phyloP scores from a whole-genome alignment of 2,888 invertebrate species.

The Sclerodermus sp. region DNA sequence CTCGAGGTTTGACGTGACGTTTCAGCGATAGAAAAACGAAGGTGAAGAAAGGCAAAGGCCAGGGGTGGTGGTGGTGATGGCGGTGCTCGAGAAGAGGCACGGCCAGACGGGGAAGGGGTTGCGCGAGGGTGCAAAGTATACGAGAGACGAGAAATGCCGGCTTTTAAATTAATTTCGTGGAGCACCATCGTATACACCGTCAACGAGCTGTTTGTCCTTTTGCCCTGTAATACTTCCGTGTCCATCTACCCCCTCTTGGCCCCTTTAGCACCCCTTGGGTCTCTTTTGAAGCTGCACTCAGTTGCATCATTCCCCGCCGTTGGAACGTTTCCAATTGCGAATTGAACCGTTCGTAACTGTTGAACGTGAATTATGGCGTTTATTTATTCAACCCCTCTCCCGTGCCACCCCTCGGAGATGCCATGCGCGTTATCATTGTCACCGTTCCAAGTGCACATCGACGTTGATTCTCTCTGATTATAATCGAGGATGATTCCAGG shows the following conservation, averaged over 20 bases:
- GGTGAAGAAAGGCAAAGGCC: slow-evolving; percentile 2
- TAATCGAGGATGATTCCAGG: slow-evolving; percentile 16
- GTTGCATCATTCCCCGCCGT: slow-evolving; percentile 18
- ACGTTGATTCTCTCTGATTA: slow-evolving; percentile 26
- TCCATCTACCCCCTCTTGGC: background rate
- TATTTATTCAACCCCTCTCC: slow-evolving; percentile 37
- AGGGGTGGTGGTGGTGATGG: slow-evolving; percentile 15
- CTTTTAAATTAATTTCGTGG: slow-evolving; percentile 35
- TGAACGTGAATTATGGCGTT: slow-evolving; percentile 52
- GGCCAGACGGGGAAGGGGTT: no score
- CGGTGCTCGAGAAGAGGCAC: slow-evolving; percentile 21
- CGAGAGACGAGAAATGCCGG: slow-evolving; percentile 22
- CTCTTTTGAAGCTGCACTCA: background rate
- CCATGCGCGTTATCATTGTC: slow-evolving; percentile 22
- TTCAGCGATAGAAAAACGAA: background rate
- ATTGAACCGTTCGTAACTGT: slow-evolving; percentile 50
- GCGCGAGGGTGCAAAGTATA: slow-evolving; percentile 20
- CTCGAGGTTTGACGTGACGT: slow-evolving; percentile 1
- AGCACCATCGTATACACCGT: slow-evolving; percentile 18
- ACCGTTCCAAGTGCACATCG: slow-evolving; percentile 26
- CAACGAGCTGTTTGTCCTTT: slow-evolving; percentile 29
- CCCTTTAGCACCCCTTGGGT: background rate
- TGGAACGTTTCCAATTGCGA: slow-evolving; percentile 51
- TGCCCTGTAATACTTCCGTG: slow-evolving; percentile 17
- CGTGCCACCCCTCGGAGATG: slow-evolving; percentile 13